These are phyloP conservation scores for Serilophus lunatus DNA, from an alignment of 2,113 vertebrate genomes.

Conservation along the genomic window DNA sequence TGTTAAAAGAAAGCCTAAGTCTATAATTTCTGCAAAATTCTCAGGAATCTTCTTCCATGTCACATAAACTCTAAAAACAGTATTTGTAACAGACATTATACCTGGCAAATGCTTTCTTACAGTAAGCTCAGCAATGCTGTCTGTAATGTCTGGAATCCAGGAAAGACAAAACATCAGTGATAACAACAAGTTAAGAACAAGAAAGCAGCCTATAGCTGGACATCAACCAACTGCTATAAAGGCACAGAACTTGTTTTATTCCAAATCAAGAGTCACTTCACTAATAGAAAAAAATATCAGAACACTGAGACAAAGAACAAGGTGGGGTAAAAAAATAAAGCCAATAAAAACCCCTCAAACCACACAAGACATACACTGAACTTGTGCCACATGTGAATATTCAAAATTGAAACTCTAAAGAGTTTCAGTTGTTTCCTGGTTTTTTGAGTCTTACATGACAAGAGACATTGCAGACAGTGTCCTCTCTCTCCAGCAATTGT, in stretches of 20 bases:
- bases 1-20: not conserved
- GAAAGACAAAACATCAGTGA: not conserved
- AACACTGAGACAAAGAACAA: not conserved
- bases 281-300: not conserved
- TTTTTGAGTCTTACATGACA: not conserved
- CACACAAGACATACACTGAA: not conserved
- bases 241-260: not conserved
- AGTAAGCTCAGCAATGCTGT: not conserved
- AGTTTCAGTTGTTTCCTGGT: not conserved
- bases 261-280: not conserved
- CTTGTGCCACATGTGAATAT: not conserved
- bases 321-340: fast-evolving
- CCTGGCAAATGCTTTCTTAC: not conserved
- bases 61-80: not conserved
- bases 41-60: not conserved
- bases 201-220: not conserved
- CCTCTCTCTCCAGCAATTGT: not conserved
- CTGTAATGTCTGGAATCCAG: not conserved
- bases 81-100: not conserved
- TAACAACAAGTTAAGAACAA: not conserved
- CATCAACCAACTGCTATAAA: not conserved
- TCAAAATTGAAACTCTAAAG: not conserved
- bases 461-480: not conserved
- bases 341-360: not conserved
- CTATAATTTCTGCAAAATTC: not conserved